These are phyloP conservation scores for Hycleus cichorii DNA, from an alignment of 1,140 invertebrate species.

Conservation along the genomic window DNA sequence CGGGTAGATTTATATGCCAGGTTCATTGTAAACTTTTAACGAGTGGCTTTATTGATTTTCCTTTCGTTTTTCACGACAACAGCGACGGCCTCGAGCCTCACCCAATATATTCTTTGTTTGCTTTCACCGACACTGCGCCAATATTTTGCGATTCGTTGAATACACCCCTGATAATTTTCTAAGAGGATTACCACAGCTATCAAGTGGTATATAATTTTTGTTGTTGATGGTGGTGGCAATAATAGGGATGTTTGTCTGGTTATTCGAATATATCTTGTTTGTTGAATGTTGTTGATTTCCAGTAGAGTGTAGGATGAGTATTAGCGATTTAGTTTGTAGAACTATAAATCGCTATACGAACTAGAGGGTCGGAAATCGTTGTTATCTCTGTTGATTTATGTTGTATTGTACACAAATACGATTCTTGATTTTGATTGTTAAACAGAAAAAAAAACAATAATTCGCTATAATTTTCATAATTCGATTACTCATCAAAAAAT, in stretches of 20 bases:
- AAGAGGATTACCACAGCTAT: too few relatives aligned
- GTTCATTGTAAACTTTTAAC: slow-evolving; percentile 12
- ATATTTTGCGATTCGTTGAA: slow-evolving; percentile 10
- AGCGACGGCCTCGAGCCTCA: slow-evolving; percentile 15
- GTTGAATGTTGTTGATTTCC: too few relatives aligned
- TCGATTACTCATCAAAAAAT: too few relatives aligned
- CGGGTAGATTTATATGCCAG: slow-evolving; percentile 1
- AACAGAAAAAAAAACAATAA: background rate
- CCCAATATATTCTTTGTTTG: slow-evolving; percentile 22
- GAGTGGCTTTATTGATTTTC: slow-evolving; percentile 20
- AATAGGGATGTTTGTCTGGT: too few relatives aligned
- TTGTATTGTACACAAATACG: background rate
- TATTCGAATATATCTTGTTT: too few relatives aligned
- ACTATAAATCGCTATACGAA: background rate
- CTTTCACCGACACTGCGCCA: slow-evolving; percentile 15
- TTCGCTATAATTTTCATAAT: too few relatives aligned
- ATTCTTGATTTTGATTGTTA: slow-evolving; percentile 8
- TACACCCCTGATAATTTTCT: slow-evolving; percentile 11
- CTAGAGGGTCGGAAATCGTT: slow-evolving; percentile 13
- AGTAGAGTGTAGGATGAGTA: too few relatives aligned
- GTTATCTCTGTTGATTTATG: slow-evolving; percentile 14
- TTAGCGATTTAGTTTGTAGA: too few relatives aligned
- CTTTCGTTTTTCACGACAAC: slow-evolving; percentile 15
- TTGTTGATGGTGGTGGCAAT: too few relatives aligned
- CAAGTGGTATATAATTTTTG: too few relatives aligned